Conservation (phyloP, 2,113 vertebrate genomes). For the Tachycineta bicolor region DNA sequence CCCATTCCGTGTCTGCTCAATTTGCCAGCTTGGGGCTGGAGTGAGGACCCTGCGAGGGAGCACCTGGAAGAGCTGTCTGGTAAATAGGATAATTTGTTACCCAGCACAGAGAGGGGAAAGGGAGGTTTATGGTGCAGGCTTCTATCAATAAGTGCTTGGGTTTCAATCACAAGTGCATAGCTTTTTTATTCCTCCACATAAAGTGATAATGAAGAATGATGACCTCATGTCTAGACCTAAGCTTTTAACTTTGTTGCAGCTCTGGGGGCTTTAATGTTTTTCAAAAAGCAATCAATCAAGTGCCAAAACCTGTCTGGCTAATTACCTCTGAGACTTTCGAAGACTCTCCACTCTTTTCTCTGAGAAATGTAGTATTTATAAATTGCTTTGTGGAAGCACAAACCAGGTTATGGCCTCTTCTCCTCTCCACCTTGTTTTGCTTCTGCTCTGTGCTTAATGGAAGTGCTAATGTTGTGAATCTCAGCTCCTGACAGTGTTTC, state of each 20-base stretch:
- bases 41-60: background rate
- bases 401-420: background rate
- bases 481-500: background rate
- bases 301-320: conserved; percentile 40
- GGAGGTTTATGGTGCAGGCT: background rate
- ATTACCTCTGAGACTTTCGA: conserved; percentile 55
- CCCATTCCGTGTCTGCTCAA: background rate
- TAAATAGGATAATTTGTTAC: conserved; percentile 34
- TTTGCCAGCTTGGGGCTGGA: background rate
- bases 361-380: conserved; percentile 43
- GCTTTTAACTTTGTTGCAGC: conserved; percentile 68
- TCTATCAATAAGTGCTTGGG: conserved; percentile 33
- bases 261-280: conserved; percentile 56
- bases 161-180: conserved; percentile 52
- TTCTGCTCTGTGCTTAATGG: background rate
- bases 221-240: conserved; percentile 72
- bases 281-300: conserved; percentile 64
- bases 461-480: conserved; percentile 14
- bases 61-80: background rate
- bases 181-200: conserved; percentile 45
- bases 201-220: conserved; percentile 70
- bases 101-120: background rate
- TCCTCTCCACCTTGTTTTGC: background rate
- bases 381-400: conserved; percentile 20
- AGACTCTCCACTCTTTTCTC: conserved; percentile 22